These are phyloP conservation scores for Pseudochromis fuscus DNA, from an alignment of 2,797 vertebrate genomes.

Conservation along the genomic window DNA sequence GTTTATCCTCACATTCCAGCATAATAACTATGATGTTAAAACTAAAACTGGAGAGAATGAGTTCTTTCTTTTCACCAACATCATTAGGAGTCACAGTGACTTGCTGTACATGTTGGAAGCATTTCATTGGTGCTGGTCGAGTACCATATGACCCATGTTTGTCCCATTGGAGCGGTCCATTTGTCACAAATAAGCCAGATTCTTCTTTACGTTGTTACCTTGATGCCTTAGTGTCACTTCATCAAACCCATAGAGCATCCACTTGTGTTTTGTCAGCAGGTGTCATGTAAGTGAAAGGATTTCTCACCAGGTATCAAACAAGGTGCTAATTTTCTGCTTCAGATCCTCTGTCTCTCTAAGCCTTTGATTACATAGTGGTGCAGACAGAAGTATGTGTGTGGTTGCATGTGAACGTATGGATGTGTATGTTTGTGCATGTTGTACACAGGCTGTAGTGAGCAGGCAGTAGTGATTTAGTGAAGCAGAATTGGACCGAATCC, in stretches of 20 bases:
- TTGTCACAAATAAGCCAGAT: slow-evolving; percentile 24
- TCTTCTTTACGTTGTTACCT: not conserved
- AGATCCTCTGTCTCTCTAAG: slow-evolving; percentile 14
- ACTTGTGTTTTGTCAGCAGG: slow-evolving; percentile 15
- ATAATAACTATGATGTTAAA: slow-evolving; percentile 34
- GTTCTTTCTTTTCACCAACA: not conserved
- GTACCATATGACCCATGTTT: slow-evolving; percentile 15
- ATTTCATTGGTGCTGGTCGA: slow-evolving; percentile 5
- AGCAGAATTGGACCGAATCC: slow-evolving; percentile 15
- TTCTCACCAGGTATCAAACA: not conserved
- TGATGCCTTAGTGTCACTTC: not conserved
- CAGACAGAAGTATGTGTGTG: slow-evolving; percentile 7
- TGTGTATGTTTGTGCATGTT: slow-evolving; percentile 6
- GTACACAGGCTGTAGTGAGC: slow-evolving; percentile 25
- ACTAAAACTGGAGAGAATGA: not conserved
- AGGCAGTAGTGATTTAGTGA: slow-evolving; percentile 25
- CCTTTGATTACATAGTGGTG: slow-evolving; percentile 28
- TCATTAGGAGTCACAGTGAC: slow-evolving; percentile 12
- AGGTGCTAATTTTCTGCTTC: slow-evolving; percentile 3
- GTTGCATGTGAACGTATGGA: not conserved
- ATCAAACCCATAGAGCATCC: not conserved
- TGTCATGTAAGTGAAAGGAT: slow-evolving; percentile 19
- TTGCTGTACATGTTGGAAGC: not conserved
- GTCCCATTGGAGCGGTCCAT: not conserved
- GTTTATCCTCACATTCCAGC: slow-evolving; percentile 10